Evolutionary conservation across 2,888 invertebrate species (phyloP), one percentile per base, ranked within the genome.

Genomic region (Neoitamus cyanurus): DNA sequence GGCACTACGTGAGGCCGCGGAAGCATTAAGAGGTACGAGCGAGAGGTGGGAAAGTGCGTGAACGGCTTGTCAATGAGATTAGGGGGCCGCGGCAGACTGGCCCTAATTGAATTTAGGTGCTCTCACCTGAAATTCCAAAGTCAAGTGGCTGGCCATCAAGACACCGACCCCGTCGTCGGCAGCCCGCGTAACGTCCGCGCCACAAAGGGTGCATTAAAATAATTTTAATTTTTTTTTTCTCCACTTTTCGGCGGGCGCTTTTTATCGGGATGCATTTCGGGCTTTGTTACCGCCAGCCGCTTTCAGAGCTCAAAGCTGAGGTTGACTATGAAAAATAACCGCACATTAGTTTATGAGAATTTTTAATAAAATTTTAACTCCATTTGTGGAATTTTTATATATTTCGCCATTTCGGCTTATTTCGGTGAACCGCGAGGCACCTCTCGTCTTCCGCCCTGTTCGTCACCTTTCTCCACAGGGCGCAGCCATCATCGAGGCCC

Each of bases 321-420:
- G 15, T 31, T 28, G 78, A 46, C 78, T 78, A 48, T 78, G 48
- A 15, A 73, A 72, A 68, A 69, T 36, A 34, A 85, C 85, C 85
- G 84, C 85, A 85, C 85, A 85, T 85, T 85, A 85, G 84, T 37
- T 84, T 84, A 85, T 85, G 85, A 85, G 34, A 83, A 58, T 83
- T 85, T 70, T 85, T 85, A 84, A 85, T 85, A 85, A 85, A 84
- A 85, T 85, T 85, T 83, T 15, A 31, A 31, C 58, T 37, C 75
- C 37, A 75, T 37, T 75, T 78, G 48, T 25, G 48, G 30, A 70
- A 58, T 70, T 70, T 31, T 70, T 34, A 31, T 31, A 70, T 31
- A 34, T 34, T 70, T 15, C 9, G 1, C 5, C 9, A 31, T 70
- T 70, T 70, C 30, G 70, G 34, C 13, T 20, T 70, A 31, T 70